Percentiles rank a stretch among this genome's conserved stretches.
phyloP scores from a whole-genome alignment of 2,797 vertebrate genomes.

The Rhadinocentrus ornatus region DNA sequence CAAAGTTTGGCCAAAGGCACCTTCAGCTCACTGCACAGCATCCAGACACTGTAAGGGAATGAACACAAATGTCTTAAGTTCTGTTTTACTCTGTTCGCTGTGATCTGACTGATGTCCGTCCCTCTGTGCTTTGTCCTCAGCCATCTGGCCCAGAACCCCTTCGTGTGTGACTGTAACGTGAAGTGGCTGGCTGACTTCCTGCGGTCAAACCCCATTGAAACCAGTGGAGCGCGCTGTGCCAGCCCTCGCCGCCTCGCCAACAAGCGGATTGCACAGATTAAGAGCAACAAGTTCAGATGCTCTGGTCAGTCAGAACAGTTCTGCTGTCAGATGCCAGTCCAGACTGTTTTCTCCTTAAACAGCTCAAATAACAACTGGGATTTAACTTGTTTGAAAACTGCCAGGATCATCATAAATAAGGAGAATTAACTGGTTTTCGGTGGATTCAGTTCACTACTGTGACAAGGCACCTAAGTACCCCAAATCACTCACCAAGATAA shows the following conservation, averaged over 20 bases:
- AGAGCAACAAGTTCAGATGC: conserved; percentile 98
- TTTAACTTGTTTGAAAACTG: too few relatives aligned
- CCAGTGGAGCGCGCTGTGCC: conserved; percentile 94
- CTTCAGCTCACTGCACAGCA: conserved; percentile 90
- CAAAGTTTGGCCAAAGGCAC: conserved; percentile 95
- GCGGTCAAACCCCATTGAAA: conserved; percentile 95
- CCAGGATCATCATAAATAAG: too few relatives aligned
- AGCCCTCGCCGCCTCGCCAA: conserved; percentile 95
- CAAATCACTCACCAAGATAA: too few relatives aligned
- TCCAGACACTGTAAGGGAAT: conserved; percentile 95
- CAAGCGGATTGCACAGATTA: conserved; percentile 97
- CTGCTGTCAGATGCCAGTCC: too few relatives aligned
- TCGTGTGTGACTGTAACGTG: conserved; percentile 96
- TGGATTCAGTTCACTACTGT: too few relatives aligned
- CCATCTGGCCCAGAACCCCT: conserved; percentile 97
- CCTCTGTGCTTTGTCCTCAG: conserved; percentile 76
- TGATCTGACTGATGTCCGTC: conserved; percentile 20
- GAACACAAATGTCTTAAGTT: not conserved
- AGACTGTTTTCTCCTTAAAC: too few relatives aligned
- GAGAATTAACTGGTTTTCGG: too few relatives aligned
- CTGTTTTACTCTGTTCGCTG: conserved; percentile 4
- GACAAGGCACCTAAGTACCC: too few relatives aligned
- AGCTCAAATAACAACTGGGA: too few relatives aligned
- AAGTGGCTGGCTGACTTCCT: conserved; percentile 97
- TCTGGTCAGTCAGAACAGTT: conserved; percentile 85